Evolutionary conservation across 2,113 vertebrate species (phyloP).

Genomic region (Ochotona princeps): DNA sequence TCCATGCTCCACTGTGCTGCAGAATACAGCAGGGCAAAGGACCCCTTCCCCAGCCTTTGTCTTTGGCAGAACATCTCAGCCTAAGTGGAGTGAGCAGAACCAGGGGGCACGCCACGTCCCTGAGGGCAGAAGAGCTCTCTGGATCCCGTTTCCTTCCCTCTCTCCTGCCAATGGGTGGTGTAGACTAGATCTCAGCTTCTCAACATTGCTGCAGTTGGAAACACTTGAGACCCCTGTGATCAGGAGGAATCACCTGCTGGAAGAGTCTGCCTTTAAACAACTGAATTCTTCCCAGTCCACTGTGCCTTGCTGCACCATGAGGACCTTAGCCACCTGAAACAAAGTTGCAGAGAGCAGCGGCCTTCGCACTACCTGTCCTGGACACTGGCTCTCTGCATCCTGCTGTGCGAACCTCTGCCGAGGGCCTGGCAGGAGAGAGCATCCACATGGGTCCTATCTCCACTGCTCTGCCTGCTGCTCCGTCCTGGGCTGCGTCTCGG

Average conservation of each 20-base stretch:
- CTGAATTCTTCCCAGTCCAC: not conserved
- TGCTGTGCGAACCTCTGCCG: too few species aligned
- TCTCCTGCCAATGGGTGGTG: not conserved
- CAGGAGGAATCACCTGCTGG: not conserved
- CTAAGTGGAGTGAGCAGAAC: not conserved
- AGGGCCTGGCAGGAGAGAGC: not conserved
- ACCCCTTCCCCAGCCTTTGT: not conserved
- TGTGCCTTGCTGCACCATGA: not conserved
- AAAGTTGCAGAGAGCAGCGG: not conserved
- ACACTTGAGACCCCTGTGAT: too few species aligned
- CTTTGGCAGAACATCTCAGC: not conserved
- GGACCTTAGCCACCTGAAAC: too few species aligned
- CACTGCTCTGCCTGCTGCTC: not conserved
- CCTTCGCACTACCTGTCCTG: too few species aligned
- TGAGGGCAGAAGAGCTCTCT: not conserved
- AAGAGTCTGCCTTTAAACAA: not conserved
- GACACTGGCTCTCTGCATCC: too few species aligned
- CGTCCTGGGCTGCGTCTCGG: not conserved
- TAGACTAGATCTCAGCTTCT: not conserved
- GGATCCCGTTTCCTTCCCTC: not conserved
- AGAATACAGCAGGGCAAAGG: not conserved
- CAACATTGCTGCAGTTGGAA: not conserved
- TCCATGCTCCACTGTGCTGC: too few species aligned
- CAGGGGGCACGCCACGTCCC: not conserved
- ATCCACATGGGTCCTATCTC: accelerated